Percentiles rank a stretch among this genome's conserved stretches.
Evolutionary conservation across 2,888 invertebrate species (phyloP).

Genomic region (Ellobium chinense): DNA sequence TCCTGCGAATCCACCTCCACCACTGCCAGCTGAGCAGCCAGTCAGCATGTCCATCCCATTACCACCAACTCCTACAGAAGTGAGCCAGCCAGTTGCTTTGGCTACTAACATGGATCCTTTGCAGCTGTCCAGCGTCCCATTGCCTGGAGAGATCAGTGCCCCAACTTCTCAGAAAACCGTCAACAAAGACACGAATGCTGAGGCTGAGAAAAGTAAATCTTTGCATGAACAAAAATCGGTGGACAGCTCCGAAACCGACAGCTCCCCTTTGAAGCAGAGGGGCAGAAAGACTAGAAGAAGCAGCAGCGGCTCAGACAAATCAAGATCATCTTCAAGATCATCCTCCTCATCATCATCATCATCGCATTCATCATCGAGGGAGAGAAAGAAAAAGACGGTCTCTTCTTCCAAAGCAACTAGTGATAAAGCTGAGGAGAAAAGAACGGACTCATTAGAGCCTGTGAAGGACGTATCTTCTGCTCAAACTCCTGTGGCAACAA

Average conservation of each 20-base stretch:
- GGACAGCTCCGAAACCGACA: not conserved
- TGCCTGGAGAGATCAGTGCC: constrained; percentile 10
- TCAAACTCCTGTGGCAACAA: not conserved
- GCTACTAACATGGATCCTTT: constrained; percentile 8
- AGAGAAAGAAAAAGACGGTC: constrained; percentile 6
- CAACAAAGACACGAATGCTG: not conserved
- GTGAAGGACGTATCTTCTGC: not conserved
- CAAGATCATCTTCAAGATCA: constrained; percentile 29
- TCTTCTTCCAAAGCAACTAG: not conserved
- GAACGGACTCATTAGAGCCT: not conserved
- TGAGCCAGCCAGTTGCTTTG: not conserved
- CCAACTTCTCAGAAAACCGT: not conserved
- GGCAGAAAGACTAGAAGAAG: constrained; percentile 1
- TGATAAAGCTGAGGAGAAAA: not conserved
- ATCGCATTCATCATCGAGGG: constrained; percentile 39
- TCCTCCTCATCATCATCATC: constrained; percentile 49
- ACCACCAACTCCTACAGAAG: constrained; percentile 2
- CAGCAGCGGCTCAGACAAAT: constrained; percentile 4
- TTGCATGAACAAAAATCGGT: not conserved
- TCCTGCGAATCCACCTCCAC: not conserved
- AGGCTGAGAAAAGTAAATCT: not conserved
- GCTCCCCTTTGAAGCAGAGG: not conserved
- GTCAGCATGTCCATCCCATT: constrained; percentile 1
- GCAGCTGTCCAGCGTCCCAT: constrained; percentile 27
- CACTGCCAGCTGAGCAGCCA: not conserved